phyloP scores from a whole-genome alignment of 2,888 invertebrate genomes.

The Sepioteuthis lessoniana region DNA sequence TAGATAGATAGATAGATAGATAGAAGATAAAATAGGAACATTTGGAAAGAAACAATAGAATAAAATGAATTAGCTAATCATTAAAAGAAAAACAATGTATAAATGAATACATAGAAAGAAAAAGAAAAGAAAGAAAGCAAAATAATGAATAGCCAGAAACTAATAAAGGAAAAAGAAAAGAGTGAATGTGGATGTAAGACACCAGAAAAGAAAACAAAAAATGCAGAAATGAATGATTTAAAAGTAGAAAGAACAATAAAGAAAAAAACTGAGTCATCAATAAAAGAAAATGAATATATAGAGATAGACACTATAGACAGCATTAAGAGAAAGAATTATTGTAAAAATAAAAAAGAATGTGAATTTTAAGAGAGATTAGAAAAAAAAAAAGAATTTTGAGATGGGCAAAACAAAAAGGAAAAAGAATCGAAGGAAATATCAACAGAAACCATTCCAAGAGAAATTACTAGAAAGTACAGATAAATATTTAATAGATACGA shows the following conservation, averaged over 20 bases:
- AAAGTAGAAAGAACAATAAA: no score
- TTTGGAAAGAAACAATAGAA: no score
- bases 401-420: not conserved
- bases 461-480: not conserved
- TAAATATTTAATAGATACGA: no score
- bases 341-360: not conserved
- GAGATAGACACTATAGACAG: no score
- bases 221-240: no score
- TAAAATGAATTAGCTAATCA: no score
- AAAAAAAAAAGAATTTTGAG: not conserved
- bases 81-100: no score
- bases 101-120: not conserved
- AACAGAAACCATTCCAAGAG: not conserved
- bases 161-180: not conserved
- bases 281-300: not conserved
- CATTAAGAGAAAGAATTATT: no score
- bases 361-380: not conserved
- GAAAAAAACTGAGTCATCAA: not conserved
- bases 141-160: not conserved
- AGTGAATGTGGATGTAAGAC: no score
- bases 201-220: no score
- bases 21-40: no score
- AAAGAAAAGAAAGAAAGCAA: not conserved
- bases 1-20: no score
- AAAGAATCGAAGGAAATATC: not conserved